Evolutionary conservation across 2,113 vertebrate species (phyloP).

Genomic region (Pedionomus torquatus): DNA sequence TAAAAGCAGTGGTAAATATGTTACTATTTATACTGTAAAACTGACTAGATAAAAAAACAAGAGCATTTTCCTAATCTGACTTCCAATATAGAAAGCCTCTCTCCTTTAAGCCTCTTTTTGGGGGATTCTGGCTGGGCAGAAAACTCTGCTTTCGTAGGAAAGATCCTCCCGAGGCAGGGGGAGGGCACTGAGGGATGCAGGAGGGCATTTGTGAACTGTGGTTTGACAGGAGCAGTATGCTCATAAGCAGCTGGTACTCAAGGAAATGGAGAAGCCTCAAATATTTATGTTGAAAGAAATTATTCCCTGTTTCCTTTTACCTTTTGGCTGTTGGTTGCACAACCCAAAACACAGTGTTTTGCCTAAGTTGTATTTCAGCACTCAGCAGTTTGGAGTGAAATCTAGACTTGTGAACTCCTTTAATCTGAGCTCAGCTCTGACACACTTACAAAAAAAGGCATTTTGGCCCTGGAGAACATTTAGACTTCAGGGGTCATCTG

Average conservation of each 20-base stretch:
- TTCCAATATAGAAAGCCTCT: not conserved
- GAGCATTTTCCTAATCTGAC: not conserved
- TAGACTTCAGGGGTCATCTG: not conserved
- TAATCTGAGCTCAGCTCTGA: not conserved
- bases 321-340: not conserved
- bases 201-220: not conserved
- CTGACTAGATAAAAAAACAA: not conserved
- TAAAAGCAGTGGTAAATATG: not conserved
- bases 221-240: not conserved
- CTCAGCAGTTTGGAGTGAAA: not conserved
- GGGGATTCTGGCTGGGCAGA: not conserved
- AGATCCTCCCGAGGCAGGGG: not conserved
- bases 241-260: not conserved
- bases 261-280: not conserved
- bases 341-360: not conserved
- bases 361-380: not conserved
- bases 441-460: not conserved
- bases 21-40: slow-evolving; percentile 27
- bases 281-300: not conserved
- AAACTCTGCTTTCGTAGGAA: not conserved
- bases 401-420: not conserved
- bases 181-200: not conserved
- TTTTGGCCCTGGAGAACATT: not conserved
- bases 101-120: not conserved
- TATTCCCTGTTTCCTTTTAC: not conserved